Conservation (phyloP, 1,140 invertebrate species). For the Liolophura sinensis region DNA sequence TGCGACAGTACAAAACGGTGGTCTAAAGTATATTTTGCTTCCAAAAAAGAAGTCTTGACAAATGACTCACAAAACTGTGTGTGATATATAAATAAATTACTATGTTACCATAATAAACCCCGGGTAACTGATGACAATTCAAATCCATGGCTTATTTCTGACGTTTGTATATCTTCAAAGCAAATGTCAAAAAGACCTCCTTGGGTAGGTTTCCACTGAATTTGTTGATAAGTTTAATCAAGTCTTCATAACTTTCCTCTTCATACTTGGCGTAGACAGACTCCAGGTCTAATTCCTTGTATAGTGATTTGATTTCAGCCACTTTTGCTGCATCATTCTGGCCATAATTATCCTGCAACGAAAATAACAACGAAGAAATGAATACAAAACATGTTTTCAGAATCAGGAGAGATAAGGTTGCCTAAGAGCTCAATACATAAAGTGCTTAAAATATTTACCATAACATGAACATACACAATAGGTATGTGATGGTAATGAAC, state of each 20-base stretch:
- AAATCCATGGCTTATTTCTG: conserved; percentile 38
- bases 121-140: no score
- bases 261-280: conserved; percentile 82
- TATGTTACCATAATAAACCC: no score
- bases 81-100: no score
- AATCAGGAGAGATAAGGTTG: neutral
- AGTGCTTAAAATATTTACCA: neutral
- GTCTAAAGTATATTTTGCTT: no score
- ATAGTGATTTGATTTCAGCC: conserved; percentile 75
- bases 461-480: neutral
- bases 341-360: conserved; percentile 78
- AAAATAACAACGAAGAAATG: conserved; percentile 18
- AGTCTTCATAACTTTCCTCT: conserved; percentile 66
- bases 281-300: conserved; percentile 77
- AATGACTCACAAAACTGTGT: no score
- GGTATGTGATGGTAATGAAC: neutral
- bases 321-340: conserved; percentile 70
- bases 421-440: neutral
- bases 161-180: conserved; percentile 59
- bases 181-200: conserved; percentile 53
- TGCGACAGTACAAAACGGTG: no score
- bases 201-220: conserved; percentile 38
- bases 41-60: no score
- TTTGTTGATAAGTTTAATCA: conserved; percentile 46
- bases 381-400: neutral